Percentiles rank a stretch among this genome's conserved stretches.
Evolutionary conservation across 1,140 invertebrate species (phyloP).

Genomic region (Drosophila punjabiensis): DNA sequence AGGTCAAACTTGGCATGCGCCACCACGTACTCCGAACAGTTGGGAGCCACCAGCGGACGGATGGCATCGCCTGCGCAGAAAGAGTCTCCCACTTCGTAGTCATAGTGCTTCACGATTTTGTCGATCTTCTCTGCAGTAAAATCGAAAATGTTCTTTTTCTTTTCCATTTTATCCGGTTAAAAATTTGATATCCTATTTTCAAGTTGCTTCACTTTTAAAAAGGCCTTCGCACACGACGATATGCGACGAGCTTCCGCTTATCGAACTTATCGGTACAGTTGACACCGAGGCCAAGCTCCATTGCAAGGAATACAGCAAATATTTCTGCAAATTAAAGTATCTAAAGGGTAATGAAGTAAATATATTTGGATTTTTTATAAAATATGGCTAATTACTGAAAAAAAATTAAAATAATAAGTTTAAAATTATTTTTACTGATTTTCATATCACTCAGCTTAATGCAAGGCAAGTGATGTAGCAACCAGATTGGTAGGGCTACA

Average conservation of each 20-base stretch:
- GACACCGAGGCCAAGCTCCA: too few species aligned
- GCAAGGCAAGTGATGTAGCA: background rate
- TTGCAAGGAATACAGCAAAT: background rate
- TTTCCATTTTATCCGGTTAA: background rate
- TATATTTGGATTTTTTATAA: too few species aligned
- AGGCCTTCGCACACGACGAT: background rate
- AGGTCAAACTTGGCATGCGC: conserved; percentile 24
- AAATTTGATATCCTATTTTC: background rate
- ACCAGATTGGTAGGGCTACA: background rate
- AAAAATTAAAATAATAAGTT: too few species aligned
- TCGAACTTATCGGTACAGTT: background rate
- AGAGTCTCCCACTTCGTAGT: background rate
- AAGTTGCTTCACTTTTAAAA: background rate
- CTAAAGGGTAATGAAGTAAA: background rate
- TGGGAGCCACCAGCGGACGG: conserved; percentile 30
- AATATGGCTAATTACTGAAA: too few species aligned
- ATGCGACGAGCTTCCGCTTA: background rate
- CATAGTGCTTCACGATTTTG: background rate
- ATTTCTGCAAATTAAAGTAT: background rate
- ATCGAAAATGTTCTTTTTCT: background rate
- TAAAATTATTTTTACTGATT: background rate
- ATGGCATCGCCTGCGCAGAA: background rate
- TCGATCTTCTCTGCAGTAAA: background rate
- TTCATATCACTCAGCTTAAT: background rate
- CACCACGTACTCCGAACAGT: conserved; percentile 51